Percentiles rank a stretch among this genome's conserved stretches.
Conservation (phyloP, 2,888 invertebrate species). For the Drosophila austrosaltans region DNA sequence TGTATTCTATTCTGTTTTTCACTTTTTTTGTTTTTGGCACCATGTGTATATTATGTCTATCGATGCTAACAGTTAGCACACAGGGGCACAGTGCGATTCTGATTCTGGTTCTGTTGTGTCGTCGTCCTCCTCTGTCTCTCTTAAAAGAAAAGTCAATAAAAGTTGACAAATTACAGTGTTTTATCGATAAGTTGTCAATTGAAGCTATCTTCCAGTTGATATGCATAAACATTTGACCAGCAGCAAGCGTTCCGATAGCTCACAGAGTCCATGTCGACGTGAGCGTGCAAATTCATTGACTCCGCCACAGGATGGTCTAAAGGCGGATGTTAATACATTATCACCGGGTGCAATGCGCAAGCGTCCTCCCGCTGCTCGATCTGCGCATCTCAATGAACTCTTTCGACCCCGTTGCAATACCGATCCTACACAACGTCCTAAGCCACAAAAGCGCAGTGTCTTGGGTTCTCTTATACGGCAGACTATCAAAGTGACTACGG, state of each 20-base stretch:
- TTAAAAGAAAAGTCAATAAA: neutral
- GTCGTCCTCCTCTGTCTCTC: neutral
- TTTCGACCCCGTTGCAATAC: slow-evolving; percentile 72
- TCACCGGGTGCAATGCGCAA: slow-evolving; percentile 38
- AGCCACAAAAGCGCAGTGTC: slow-evolving; percentile 42
- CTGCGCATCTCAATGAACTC: slow-evolving; percentile 55
- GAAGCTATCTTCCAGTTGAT: neutral
- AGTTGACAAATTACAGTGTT: neutral
- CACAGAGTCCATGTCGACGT: slow-evolving; percentile 26
- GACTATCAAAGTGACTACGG: slow-evolving; percentile 73
- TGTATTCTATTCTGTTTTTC: slow-evolving; percentile 10
- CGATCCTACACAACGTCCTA: slow-evolving; percentile 53
- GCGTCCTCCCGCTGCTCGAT: slow-evolving; percentile 39
- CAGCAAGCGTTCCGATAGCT: neutral
- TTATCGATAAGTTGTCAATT: slow-evolving; percentile 9
- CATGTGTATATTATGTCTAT: neutral
- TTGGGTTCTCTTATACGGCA: slow-evolving; percentile 71
- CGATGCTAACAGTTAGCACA: slow-evolving; percentile 5
- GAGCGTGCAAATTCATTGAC: slow-evolving; percentile 48
- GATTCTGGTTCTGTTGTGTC: slow-evolving; percentile 7
- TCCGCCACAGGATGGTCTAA: slow-evolving; percentile 33
- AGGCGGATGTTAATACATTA: slow-evolving; percentile 17
- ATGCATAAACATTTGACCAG: neutral
- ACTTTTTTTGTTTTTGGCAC: neutral
- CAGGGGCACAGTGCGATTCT: neutral